Evolutionary conservation across 2,888 invertebrate genomes (phyloP), one percentile per base, ranked within the genome.

Genomic region (Hofmannophila pseudospretella): DNA sequence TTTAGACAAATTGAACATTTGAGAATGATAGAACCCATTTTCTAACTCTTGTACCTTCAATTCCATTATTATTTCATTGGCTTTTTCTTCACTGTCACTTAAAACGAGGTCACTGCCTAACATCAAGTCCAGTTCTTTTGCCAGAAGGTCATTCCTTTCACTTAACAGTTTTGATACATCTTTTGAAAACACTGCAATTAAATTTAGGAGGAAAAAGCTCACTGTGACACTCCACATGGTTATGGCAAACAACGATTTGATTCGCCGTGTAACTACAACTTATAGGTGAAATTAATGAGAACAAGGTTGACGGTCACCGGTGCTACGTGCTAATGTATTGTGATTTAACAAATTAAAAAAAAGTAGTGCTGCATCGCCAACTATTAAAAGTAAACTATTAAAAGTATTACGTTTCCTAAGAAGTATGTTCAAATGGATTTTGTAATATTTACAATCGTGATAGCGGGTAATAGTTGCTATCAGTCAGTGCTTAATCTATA

Each of bases 51-150:
- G 55, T 0, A 53, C 26, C 56, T 92, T 92, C 3, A 86, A 72
- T 0, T 60, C 53, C 91, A 91, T 91, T 28, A 92, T 78, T 0
- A 90, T 68, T 38, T 82, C 64, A 51, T 92, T 91, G 0, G 87
- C 91, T 34, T 68, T 57, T 1, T 76, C 32, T 68, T 92, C 92
- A 32, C 73, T 77, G 3, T 76, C 64, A 51, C 69, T 88, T 0
- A 92, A 63, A 9, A 58, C 39, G 22, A 91, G 57, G 37, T 88
- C 79, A 38, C 78, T 81, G 0, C 92, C 92, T 1, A 91, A 47
- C 51, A 85, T 75, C 44, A 76, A 65, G 0, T 71, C 58, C 0
- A 81, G 57, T 58, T 90, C 91, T 34, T 64, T 69, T 12, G 78
- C 47, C 4, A 90, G 50, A n/a, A 91, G 66, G 2, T 68, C 39